A percentile compares a stretch with the other conserved stretches of the same genome.
These are phyloP conservation scores for Xiphias gladius DNA, from an alignment of 2,113 vertebrate species.

Conservation along the genomic window DNA sequence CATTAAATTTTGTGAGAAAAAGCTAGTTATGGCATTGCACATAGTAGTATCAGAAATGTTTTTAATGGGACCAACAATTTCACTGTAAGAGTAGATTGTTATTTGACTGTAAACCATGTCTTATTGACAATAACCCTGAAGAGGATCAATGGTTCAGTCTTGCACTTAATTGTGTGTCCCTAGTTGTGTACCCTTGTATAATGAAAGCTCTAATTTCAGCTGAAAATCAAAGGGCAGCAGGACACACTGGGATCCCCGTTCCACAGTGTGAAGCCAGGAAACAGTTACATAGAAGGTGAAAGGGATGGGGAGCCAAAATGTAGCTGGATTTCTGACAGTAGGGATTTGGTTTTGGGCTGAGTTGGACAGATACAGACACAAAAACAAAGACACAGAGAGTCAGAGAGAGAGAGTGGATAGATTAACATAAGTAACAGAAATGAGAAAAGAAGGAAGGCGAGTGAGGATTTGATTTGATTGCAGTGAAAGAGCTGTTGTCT, in stretches of 20 bases:
- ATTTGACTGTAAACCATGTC: not conserved
- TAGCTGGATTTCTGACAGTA: constrained; percentile 38
- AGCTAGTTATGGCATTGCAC: not conserved
- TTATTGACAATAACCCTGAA: constrained; percentile 11
- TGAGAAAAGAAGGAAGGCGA: constrained; percentile 44
- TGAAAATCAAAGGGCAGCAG: constrained; percentile 33
- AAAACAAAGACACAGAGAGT: not conserved
- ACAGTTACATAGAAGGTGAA: constrained; percentile 42
- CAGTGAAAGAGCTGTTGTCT: constrained; percentile 48
- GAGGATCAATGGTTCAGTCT: not conserved
- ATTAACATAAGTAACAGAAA: constrained; percentile 56
- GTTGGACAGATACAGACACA: constrained; percentile 22
- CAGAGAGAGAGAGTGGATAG: not conserved
- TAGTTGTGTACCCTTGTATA: not conserved
- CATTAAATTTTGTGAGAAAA: not conserved
- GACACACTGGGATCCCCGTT: constrained; percentile 28
- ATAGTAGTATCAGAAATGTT: not conserved
- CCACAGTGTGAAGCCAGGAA: constrained; percentile 51
- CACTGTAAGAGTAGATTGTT: not conserved
- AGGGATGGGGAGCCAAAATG: constrained; percentile 15
- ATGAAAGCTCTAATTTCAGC: constrained; percentile 34
- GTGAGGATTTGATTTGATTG: constrained; percentile 72
- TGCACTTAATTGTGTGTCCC: constrained; percentile 18
- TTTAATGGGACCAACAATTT: not conserved
- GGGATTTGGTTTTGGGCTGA: constrained; percentile 5